Evolutionary conservation across 1,140 invertebrate species (phyloP).

Genomic region (Halictus rubicundus): DNA sequence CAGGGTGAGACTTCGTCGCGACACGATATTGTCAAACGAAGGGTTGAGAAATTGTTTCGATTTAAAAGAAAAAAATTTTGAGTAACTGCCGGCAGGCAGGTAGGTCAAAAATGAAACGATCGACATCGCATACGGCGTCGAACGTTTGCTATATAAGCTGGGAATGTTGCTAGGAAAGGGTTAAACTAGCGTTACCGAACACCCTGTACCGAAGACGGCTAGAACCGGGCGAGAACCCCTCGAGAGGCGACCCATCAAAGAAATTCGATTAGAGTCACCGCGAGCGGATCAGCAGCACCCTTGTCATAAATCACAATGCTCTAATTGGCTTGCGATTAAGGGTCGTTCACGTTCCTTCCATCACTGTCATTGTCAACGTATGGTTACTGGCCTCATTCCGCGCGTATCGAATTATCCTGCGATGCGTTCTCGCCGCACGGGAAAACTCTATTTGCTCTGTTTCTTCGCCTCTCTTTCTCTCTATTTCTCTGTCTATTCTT

Average conservation of each 20-base stretch:
- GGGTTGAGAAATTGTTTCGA: no score
- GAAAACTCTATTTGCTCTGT: slow-evolving; percentile 2
- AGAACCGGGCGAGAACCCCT: background rate
- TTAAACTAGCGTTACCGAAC: background rate
- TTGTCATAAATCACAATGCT: slow-evolving; percentile 44
- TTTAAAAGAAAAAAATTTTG: no score
- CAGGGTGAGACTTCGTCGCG: no score
- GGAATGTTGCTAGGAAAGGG: background rate
- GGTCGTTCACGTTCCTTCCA: slow-evolving; percentile 71
- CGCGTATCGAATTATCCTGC: slow-evolving; percentile 13
- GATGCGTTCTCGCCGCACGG: background rate
- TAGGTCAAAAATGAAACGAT: no score
- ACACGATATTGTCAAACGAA: no score
- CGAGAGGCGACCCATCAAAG: slow-evolving; percentile 16
- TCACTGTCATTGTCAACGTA: slow-evolving; percentile 44
- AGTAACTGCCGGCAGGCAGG: no score
- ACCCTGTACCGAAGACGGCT: background rate
- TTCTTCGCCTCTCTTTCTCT: no score
- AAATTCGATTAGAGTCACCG: slow-evolving; percentile 72
- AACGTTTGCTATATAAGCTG: no score
- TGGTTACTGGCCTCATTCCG: slow-evolving; percentile 28
- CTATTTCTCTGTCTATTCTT: no score
- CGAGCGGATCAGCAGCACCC: slow-evolving; percentile 53
- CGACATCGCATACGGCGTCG: no score
- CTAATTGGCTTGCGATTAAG: slow-evolving; percentile 72